Base-by-base conservation (phyloP, 2,888 invertebrate species). In the Epinotia ramella region DNA sequence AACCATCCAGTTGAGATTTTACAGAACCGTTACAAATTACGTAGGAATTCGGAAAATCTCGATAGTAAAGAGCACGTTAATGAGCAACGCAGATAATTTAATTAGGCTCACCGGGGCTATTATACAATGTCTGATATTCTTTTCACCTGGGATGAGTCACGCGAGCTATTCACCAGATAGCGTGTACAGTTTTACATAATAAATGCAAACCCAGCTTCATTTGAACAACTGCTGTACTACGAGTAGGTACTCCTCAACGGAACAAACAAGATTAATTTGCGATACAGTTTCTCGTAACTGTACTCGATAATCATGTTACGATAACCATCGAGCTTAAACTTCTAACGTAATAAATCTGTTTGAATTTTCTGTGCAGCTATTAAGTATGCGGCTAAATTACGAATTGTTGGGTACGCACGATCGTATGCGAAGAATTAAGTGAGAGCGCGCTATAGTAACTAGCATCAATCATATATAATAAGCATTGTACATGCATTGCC, bases 201-300 rank as follows among this genome's bases (percentile, higher is more conserved):
- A 81, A 82, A 81, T 83, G 79, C 77, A 79, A 80, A 82, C 78
- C 73, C 77, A 65, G 78, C 73, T 78, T 81, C 76, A 82, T 90
- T 90, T 89, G 87, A 84, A 88, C 89, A 90, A 88, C 85, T 90
- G 90, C 79, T 75, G 73, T 20, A 57, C 62, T 40, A n/a, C n/a
- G n/a, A n/a, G n/a, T n/a, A 73, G 60, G 53, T 53, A 57, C 57
- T 49, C 57, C 18, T 49, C 59, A 62, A 67, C 60, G 60, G 62
- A 65, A 65, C 70, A 59, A 74, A 75, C 74, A 65, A 68, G 69
- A 70, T 70, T 59, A 44, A 70, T 70, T 64, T 60, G 59, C 65
- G 49, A 57, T 64, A 70, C 75, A 49, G 73, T 73, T 62, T 67
- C 67, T 62, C 40, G 56, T 75, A 75, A 75, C 75, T 66, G 70